Evolutionary conservation across 2,113 vertebrate species (phyloP).

Genomic region (Catharus bicknelli): DNA sequence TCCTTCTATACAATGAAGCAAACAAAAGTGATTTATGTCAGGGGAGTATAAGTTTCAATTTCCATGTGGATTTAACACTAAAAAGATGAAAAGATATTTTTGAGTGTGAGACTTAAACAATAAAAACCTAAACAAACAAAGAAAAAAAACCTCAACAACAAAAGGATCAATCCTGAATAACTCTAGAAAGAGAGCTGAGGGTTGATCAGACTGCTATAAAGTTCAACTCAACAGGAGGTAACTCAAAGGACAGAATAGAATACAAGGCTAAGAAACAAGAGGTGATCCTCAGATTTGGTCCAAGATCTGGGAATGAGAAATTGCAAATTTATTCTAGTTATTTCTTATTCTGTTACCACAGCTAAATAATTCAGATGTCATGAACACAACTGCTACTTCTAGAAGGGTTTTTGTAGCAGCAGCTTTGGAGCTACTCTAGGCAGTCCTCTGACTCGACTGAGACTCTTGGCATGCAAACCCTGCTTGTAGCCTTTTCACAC

Average conservation of each 20-base stretch:
- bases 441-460: background rate
- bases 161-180: background rate
- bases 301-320: background rate
- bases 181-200: background rate
- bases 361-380: background rate
- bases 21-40: background rate
- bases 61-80: background rate
- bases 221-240: background rate
- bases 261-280: background rate
- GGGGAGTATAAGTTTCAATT: background rate
- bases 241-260: background rate
- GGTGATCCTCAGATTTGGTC: background rate
- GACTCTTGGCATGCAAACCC: background rate
- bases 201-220: background rate
- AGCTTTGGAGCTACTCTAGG: background rate
- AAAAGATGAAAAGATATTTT: background rate
- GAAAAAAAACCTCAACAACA: background rate
- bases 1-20: background rate
- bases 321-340: background rate
- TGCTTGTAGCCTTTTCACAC: background rate
- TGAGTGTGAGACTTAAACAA: background rate
- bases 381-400: background rate
- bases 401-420: background rate
- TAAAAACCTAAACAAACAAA: no score
- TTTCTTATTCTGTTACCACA: background rate